Base-by-base conservation (phyloP, 2,113 vertebrate genomes). In the Cyprinodon variegatus region DNA sequence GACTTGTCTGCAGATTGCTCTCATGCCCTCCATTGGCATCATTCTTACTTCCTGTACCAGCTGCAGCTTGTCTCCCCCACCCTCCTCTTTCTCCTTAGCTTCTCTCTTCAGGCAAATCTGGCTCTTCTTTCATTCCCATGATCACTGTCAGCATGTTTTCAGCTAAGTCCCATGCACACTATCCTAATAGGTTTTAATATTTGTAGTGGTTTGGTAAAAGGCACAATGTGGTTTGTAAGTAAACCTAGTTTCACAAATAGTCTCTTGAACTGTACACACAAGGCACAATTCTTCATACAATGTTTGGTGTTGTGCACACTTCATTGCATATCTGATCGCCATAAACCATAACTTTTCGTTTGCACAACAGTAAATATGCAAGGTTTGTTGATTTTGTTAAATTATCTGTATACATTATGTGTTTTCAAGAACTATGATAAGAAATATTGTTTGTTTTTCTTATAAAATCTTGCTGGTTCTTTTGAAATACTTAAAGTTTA, bases 21-120 rank as follows among this genome's bases (percentile, higher is more conserved):
- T 91, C 81, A 81, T 86, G 88, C 89, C 82, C 91, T 88, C 61
- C 80, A 39, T 70, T 90, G 90, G 87, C 88, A 92, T 86, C 84
- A 74, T 84, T 70, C 59, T 68, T 57, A 77, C 87, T 91, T 92
- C 91, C 88, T 93, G 83, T 89, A 82, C 90, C 92, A 92, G 91
- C 91, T 93, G 91, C 79, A 89, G 78, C 83, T 82, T 36, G 74
- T 90, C 87, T 81, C 65, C 53, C 78, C 78, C 11, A 61, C 71
- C 39, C 68, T 1, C 15, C 38, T 74, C 46, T 81, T 60, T 72
- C 15, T 37, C 3, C 50, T 57, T 57, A 9, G 50, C 65, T 72
- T 68, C 57, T 65, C 65, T 68, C 53, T 78, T 77, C 63, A 5
- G 69, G 65, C 76, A 74, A 87, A 70, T 50, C 8, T 17, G 61